Conservation (phyloP, 2,113 vertebrate genomes). For the Sporophila hypoxantha region DNA sequence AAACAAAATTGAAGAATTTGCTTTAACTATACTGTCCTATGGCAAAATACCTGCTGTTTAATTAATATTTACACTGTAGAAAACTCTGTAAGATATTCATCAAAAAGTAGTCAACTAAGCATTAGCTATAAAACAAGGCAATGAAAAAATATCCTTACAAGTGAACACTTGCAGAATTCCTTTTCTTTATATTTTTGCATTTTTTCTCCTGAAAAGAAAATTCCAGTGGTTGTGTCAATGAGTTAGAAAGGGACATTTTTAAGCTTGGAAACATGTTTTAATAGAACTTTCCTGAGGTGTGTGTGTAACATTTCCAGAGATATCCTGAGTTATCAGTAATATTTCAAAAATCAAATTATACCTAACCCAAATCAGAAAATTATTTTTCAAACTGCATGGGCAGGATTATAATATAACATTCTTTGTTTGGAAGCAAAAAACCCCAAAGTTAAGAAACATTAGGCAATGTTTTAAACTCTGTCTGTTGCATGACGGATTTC, state of each 20-base stretch:
- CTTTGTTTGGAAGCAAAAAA: neutral
- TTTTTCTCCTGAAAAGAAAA: neutral
- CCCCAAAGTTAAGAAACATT: rapidly evolving
- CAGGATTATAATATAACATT: neutral
- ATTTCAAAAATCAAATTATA: neutral
- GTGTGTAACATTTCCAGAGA: neutral
- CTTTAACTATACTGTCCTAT: neutral
- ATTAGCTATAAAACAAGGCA: neutral
- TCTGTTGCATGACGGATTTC: neutral
- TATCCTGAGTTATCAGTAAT: neutral
- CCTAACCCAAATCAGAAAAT: neutral
- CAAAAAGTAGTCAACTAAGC: neutral
- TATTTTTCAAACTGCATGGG: neutral
- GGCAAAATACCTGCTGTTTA: neutral
- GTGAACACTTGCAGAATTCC: neutral
- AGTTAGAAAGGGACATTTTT: neutral
- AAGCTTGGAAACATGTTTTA: neutral
- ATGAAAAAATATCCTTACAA: neutral
- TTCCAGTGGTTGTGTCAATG: neutral
- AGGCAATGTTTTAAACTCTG: neutral
- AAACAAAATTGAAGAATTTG: neutral
- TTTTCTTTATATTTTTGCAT: neutral
- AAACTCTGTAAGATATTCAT: neutral
- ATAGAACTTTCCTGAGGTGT: neutral
- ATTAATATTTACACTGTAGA: neutral